phyloP scores from a whole-genome alignment of 2,113 vertebrate genomes.

The Peromyscus californicus region DNA sequence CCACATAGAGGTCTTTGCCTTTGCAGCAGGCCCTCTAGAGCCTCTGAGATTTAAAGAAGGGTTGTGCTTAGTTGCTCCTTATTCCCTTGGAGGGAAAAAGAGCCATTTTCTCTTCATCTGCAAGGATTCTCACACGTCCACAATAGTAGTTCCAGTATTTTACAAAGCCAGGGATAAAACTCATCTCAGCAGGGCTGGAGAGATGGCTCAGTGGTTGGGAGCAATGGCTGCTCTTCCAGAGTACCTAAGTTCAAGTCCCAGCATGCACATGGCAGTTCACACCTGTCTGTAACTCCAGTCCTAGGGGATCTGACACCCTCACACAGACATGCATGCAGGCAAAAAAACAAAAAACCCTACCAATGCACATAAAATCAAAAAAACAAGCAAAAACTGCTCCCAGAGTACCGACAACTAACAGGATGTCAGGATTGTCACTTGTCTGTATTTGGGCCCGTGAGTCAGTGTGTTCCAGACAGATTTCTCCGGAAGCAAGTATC shows the following conservation, averaged over 20 bases:
- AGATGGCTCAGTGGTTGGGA: not conserved
- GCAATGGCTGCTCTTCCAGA: not conserved
- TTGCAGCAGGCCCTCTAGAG: not conserved
- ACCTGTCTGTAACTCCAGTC: not conserved
- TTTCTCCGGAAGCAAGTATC: not conserved
- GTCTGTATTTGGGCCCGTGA: not conserved
- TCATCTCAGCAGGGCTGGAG: not conserved
- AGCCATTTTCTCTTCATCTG: not conserved
- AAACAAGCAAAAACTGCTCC: not conserved
- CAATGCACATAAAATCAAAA: not conserved
- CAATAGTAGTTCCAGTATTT: not conserved
- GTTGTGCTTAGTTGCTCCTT: not conserved
- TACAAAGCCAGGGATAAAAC: not conserved
- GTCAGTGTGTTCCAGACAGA: not conserved
- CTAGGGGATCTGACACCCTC: not conserved
- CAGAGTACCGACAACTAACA: not conserved
- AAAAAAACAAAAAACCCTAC: not conserved
- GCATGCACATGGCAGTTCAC: not conserved
- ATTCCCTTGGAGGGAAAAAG: not conserved
- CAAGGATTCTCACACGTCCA: too few relatives aligned
- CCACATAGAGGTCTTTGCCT: not conserved
- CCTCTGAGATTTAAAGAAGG: not conserved
- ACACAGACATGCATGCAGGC: not conserved
- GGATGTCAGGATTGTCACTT: not conserved
- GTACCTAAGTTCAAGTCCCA: not conserved